Percentiles rank a stretch among this genome's conserved stretches.
These are phyloP conservation scores for Thysanoteuthis rhombus DNA, from an alignment of 2,888 invertebrate genomes.

Conservation along the genomic window DNA sequence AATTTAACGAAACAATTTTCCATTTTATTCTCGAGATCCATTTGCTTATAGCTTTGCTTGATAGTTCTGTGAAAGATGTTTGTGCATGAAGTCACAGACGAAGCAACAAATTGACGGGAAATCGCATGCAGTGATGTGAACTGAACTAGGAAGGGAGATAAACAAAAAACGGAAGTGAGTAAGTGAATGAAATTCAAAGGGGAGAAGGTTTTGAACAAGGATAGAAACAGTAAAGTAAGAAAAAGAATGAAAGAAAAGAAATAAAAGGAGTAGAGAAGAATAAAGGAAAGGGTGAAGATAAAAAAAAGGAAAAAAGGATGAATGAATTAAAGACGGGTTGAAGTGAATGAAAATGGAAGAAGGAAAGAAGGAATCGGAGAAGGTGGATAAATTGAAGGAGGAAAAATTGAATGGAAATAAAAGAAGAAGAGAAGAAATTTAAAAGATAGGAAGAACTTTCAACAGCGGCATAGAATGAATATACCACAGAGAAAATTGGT, in stretches of 20 bases:
- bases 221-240: background rate
- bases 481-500: background rate
- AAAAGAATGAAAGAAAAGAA: background rate
- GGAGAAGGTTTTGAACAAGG: no score
- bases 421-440: background rate
- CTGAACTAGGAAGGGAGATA: background rate
- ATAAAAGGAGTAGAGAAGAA: background rate
- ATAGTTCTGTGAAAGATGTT: background rate
- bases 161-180: background rate
- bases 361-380: background rate
- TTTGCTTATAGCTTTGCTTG: background rate
- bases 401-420: background rate
- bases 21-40: background rate
- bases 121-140: background rate
- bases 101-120: background rate
- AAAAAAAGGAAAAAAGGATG: background rate
- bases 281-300: background rate
- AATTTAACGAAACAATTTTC: background rate
- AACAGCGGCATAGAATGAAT: no score
- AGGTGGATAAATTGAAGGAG: background rate
- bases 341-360: no score
- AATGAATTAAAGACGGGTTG: background rate
- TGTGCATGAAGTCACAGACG: background rate
- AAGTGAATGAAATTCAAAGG: background rate
- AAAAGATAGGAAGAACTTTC: background rate